These are phyloP conservation scores for Uloborus diversus DNA, from an alignment of 1,140 invertebrate genomes.

Conservation along the genomic window DNA sequence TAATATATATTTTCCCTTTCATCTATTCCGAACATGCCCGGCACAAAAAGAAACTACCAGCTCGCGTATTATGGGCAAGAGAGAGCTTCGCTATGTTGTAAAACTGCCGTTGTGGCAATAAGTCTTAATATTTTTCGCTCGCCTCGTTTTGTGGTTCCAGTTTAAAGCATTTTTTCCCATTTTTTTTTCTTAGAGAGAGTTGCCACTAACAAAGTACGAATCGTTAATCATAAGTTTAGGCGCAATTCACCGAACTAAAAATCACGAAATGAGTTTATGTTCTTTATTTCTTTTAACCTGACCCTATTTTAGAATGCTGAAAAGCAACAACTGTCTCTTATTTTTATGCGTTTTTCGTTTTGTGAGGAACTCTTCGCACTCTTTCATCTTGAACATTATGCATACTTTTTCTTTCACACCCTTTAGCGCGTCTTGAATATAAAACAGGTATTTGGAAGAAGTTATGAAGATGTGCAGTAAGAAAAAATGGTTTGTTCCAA, in stretches of 20 bases:
- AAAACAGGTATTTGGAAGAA: slow-evolving; percentile 31
- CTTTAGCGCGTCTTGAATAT: slow-evolving; percentile 18
- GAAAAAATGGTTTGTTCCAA: no score
- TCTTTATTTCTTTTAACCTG: background rate
- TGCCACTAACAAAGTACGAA: slow-evolving; percentile 3
- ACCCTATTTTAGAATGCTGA: background rate
- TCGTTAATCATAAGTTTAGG: slow-evolving; percentile 38
- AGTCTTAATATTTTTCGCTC: slow-evolving; percentile 1
- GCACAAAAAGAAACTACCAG: background rate
- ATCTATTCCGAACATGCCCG: slow-evolving; percentile 14
- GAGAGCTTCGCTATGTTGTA: background rate
- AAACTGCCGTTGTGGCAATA: slow-evolving; percentile 27
- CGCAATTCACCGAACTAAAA: slow-evolving; percentile 10
- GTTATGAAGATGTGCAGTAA: no score
- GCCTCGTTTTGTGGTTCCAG: background rate
- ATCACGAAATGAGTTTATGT: slow-evolving; percentile 13
- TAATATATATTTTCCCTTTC: slow-evolving; percentile 24
- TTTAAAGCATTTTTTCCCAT: background rate
- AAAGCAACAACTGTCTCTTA: slow-evolving; percentile 37
- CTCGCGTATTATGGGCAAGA: background rate
- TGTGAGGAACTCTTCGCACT: background rate
- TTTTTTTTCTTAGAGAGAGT: slow-evolving; percentile 5
- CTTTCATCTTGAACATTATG: slow-evolving; percentile 35
- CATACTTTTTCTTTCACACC: slow-evolving; percentile 9
- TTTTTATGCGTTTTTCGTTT: slow-evolving; percentile 18